These are phyloP conservation scores for Burhinus oedicnemus DNA, from an alignment of 2,113 vertebrate species.

Conservation along the genomic window DNA sequence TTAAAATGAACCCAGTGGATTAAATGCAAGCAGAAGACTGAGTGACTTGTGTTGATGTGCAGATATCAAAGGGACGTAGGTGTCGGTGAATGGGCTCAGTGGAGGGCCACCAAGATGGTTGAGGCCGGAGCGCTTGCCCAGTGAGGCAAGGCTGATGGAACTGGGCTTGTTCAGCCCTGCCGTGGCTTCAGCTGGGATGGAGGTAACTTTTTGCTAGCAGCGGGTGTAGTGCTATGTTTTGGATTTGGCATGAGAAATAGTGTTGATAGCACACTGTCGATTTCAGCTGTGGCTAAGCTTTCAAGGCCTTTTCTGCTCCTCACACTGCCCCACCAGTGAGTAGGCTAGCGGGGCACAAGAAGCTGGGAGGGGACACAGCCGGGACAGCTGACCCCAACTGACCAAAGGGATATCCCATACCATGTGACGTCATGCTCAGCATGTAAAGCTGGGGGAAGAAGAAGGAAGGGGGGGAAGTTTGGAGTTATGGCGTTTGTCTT, in stretches of 20 bases:
- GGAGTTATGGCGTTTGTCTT: neutral
- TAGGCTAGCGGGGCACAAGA: neutral
- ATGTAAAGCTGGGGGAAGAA: neutral
- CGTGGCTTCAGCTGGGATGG: neutral
- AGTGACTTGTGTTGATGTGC: neutral
- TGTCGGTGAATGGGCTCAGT: neutral
- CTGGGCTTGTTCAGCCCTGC: neutral
- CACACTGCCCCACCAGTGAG: neutral
- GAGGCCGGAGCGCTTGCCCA: neutral
- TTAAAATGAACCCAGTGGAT: neutral
- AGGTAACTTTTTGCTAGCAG: neutral
- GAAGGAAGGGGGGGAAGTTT: neutral
- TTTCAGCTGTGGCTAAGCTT: neutral
- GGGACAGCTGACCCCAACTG: neutral
- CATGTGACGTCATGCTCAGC: neutral
- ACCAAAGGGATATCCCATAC: neutral
- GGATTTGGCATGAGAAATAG: neutral
- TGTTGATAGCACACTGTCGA: neutral
- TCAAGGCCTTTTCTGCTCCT: neutral
- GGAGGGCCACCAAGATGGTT: neutral
- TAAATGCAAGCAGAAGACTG: neutral
- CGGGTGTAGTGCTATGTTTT: neutral
- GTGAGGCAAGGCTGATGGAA: neutral
- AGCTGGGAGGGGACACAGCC: neutral
- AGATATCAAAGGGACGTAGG: neutral